Evolutionary conservation across 2,888 invertebrate species (phyloP), one percentile per base, ranked within the genome.

Genomic region (Strigamia transsilvanica): DNA sequence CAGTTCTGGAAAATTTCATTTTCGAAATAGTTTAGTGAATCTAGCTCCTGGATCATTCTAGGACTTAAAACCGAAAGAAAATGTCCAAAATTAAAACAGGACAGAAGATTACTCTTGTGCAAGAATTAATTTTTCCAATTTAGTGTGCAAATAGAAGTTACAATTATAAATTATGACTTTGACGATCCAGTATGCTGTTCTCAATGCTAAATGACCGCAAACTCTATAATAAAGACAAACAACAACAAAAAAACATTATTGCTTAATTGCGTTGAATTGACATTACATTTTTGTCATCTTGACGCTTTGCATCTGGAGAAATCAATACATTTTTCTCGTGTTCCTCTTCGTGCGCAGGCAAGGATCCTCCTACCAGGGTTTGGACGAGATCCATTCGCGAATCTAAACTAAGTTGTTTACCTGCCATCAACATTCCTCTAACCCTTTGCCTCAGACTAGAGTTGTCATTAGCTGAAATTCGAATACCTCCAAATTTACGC

Each of bases 341-440:
- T 21, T 82, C 83, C 56, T 83, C 83, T 13, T 34, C 21, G n/a
- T 82, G 82, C 18, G 38, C 51, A 27, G 83, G 83, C 46, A 83
- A 73, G 13, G 82, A 51, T 21, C 23, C 61, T n/a, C 34, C 80
- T 73, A 83, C 82, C 15, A 86, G 84, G 27, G 85, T 85, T 38
- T 85, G 85, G 83, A 96, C 95, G 86, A 97, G 91, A 87, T 96
- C 96, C 92, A 96, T 93, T 86, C 94, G 93, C 0, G 96, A 96
- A 89, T 97, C 97, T 85, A 97, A 89, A 0, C 96, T 96, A 88
- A 94, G 95, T 88, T 95, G 96, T 88, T 95, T 96, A 51, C 96
- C 95, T 1, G 94, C 93, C 93, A 95, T 94, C 85, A 96, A 90
- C 87, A 96, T 95, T 10, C 96, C 96, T 34, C 93, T 92, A 84